Percentiles rank a stretch among this genome's conserved stretches.
These are phyloP conservation scores for Hippolais icterina DNA, from an alignment of 2,113 vertebrate species.

Conservation along the genomic window DNA sequence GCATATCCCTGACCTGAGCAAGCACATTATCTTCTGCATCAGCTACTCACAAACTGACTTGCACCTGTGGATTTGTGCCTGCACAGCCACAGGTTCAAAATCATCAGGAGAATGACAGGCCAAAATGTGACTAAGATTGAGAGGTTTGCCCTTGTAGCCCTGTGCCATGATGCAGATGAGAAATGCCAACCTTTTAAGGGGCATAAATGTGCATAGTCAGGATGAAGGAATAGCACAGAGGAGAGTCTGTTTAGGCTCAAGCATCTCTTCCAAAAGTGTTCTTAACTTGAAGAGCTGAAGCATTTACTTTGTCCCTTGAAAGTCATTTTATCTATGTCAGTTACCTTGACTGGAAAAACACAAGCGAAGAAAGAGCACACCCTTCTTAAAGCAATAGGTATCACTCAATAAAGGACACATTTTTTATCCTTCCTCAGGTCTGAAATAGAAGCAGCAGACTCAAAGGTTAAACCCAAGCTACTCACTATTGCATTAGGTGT, in stretches of 20 bases:
- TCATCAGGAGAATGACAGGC: not conserved
- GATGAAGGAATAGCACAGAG: not conserved
- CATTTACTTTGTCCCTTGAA: not conserved
- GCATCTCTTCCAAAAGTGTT: not conserved
- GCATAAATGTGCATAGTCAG: not conserved
- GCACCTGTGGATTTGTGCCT: not conserved
- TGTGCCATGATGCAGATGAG: not conserved
- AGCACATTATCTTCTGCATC: not conserved
- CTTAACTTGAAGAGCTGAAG: not conserved
- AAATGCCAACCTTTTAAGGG: not conserved
- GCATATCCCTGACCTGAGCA: not conserved
- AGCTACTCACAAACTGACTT: not conserved
- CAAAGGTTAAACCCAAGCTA: not conserved
- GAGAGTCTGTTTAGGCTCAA: not conserved
- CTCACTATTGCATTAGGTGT: not conserved
- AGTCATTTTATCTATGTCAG: not conserved
- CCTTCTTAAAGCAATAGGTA: not conserved
- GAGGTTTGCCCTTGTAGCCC: not conserved
- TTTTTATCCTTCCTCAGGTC: not conserved
- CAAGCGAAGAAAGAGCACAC: not conserved
- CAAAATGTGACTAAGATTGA: not conserved
- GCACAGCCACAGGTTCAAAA: not conserved
- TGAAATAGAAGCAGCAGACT: not conserved
- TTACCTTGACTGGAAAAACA: not conserved
- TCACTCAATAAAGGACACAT: accelerated